Evolutionary conservation across 1,140 invertebrate species (phyloP).

Genomic region (Steinernema khuongi): DNA sequence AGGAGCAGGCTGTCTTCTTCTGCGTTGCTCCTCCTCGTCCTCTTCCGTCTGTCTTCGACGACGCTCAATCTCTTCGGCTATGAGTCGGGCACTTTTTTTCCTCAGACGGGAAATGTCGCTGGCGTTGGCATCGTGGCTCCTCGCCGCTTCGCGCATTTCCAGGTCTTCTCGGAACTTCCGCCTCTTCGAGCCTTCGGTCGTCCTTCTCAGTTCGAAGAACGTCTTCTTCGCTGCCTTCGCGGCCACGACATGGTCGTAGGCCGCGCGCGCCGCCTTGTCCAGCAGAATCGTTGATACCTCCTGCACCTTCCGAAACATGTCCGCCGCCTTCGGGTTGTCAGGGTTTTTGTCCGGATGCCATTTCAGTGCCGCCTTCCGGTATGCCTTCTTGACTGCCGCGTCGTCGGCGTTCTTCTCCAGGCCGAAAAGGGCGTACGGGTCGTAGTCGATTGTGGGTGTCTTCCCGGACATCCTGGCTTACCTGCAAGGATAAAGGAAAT

Average conservation of each 20-base stretch:
- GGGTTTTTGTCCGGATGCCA: slow-evolving; percentile 10
- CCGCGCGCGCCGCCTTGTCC: neutral
- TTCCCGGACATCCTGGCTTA: neutral
- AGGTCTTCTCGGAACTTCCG: neutral
- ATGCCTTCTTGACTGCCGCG: neutral
- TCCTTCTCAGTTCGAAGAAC: neutral
- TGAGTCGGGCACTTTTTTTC: neutral
- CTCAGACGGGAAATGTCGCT: neutral
- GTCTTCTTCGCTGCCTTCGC: neutral
- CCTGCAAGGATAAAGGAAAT: no score
- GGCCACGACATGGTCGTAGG: neutral
- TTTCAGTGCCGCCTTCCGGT: neutral
- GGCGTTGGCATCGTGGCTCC: neutral
- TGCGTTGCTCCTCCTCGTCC: neutral
- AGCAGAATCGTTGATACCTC: neutral
- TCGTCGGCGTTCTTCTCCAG: neutral
- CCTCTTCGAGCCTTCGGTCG: neutral
- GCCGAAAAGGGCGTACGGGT: neutral
- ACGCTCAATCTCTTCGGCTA: neutral
- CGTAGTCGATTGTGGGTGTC: neutral
- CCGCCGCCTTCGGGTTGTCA: neutral
- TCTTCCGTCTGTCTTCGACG: neutral
- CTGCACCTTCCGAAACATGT: neutral
- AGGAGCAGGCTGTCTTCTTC: no score
- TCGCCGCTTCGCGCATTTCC: neutral